Percentiles rank a stretch among this genome's conserved stretches.
Conservation (phyloP, 1,140 invertebrate species). For the Papilio xuthus region DNA sequence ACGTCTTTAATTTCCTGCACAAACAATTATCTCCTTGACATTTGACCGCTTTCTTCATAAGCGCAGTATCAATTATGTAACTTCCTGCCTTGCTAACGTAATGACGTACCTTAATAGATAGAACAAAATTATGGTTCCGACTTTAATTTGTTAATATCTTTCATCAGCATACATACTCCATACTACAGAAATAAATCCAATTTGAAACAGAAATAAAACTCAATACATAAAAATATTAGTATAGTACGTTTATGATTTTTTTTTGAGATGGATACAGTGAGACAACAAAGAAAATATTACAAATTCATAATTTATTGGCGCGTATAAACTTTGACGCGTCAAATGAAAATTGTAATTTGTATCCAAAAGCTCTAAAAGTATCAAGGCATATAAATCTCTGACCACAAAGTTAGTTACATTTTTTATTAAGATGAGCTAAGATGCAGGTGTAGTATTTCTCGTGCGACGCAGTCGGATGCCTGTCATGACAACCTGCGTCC, state of each 20-base stretch:
- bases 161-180: too few species aligned
- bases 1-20: conserved; percentile 78
- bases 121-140: neutral
- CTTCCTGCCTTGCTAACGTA: conserved; percentile 47
- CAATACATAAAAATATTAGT: neutral
- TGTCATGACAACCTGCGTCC: conserved; percentile 55
- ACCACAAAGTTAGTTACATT: neutral
- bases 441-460: conserved; percentile 41
- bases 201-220: too few species aligned
- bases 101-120: conserved; percentile 21
- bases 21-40: conserved; percentile 80
- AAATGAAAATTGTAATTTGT: neutral
- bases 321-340: neutral
- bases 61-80: conserved; percentile 58
- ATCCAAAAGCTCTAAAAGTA: neutral
- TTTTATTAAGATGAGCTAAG: conserved; percentile 2
- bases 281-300: neutral
- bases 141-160: neutral
- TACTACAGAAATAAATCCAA: too few species aligned
- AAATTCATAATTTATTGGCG: neutral
- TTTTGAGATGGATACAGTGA: neutral
- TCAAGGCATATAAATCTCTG: conserved; percentile 8
- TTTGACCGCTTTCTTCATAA: conserved; percentile 78
- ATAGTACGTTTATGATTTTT: neutral
- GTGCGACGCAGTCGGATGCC: conserved; percentile 48